Conservation (phyloP, 2,113 vertebrate species). For the Blennius ocellaris region DNA sequence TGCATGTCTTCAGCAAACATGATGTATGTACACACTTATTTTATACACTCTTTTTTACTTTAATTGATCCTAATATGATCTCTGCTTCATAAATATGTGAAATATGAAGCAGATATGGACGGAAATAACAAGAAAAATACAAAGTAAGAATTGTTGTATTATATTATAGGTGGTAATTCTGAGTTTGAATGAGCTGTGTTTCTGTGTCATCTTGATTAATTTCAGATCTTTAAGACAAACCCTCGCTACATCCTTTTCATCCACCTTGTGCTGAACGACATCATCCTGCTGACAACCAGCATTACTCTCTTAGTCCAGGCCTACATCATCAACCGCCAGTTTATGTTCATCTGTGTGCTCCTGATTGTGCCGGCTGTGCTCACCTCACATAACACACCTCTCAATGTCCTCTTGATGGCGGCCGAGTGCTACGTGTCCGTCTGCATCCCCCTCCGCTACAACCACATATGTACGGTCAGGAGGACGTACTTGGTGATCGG, state of each 20-base stretch:
- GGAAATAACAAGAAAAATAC: no score
- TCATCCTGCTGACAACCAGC: constrained; percentile 45
- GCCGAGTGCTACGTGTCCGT: constrained; percentile 74
- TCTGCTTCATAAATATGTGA: no score
- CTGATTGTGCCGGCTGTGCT: constrained; percentile 43
- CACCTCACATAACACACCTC: constrained; percentile 60
- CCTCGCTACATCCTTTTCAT: constrained; percentile 76
- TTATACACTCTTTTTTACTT: no score
- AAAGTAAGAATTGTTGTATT: no score
- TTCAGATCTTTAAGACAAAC: constrained; percentile 59
- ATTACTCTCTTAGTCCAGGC: constrained; percentile 22
- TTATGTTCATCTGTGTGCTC: constrained; percentile 59
- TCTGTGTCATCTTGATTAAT: not conserved
- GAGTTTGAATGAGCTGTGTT: no score
- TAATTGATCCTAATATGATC: no score
- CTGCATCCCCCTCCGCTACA: constrained; percentile 66
- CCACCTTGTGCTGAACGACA: constrained; percentile 68
- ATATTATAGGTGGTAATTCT: no score
- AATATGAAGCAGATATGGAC: no score
- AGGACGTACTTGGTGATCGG: constrained; percentile 61
- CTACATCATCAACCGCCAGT: constrained; percentile 26
- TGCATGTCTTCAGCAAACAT: constrained; percentile 73
- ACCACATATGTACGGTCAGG: constrained; percentile 59
- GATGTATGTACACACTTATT: constrained; percentile 24
- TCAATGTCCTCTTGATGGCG: constrained; percentile 66